Percentiles rank a stretch among this genome's conserved stretches.
These are phyloP conservation scores for Cuculus canorus DNA, from an alignment of 2,797 vertebrate genomes.

Conservation along the genomic window DNA sequence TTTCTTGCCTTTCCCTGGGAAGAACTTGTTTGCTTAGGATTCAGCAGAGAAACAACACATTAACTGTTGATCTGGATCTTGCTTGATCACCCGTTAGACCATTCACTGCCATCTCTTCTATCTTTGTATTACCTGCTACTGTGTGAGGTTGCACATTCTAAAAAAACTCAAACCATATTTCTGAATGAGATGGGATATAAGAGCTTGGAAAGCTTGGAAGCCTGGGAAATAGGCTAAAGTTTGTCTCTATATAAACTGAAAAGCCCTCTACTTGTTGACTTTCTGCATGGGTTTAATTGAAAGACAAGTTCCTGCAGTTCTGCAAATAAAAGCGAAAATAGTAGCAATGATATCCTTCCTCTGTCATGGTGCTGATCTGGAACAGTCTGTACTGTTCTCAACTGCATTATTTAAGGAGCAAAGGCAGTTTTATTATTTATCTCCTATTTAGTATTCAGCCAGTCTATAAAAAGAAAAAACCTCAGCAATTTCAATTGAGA, in stretches of 20 bases:
- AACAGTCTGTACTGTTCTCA: constrained; percentile 9
- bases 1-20: neutral
- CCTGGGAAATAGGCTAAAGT: neutral
- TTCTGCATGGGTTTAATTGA: neutral
- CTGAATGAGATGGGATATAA: neutral
- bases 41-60: neutral
- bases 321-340: neutral
- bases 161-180: neutral
- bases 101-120: neutral
- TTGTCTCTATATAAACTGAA: neutral
- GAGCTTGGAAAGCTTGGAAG: neutral
- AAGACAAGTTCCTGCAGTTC: neutral
- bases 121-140: neutral
- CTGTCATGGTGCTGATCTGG: neutral
- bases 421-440: constrained; percentile 22
- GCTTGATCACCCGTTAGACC: neutral
- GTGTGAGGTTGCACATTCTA: neutral
- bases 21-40: neutral
- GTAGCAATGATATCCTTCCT: neutral
- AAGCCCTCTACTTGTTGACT: neutral
- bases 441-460: constrained; percentile 12
- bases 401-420: constrained; percentile 26
- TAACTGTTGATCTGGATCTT: neutral
- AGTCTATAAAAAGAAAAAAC: neutral
- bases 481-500: neutral